Evolutionary conservation across 1,140 invertebrate species (phyloP), one percentile per base, ranked within the genome.

Genomic region (Heliconius nattereri): DNA sequence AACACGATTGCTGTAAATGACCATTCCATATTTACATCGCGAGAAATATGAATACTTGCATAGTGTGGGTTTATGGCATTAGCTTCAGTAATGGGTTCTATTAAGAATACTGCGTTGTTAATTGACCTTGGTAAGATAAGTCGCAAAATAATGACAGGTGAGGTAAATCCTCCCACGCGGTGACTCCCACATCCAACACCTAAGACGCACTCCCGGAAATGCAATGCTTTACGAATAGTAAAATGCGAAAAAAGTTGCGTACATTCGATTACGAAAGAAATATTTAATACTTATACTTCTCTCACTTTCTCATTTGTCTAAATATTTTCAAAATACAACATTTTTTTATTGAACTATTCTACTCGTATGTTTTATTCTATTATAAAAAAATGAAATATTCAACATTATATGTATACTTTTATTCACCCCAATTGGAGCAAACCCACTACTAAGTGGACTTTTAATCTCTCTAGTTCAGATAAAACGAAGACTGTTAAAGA

Each of bases 141-240:
- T 73, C 76, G 80, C 49, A 81, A 79, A 76, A 81, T 79, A 77
- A 78, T 78, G 35, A 78, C 29, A 60, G 19, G 37, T 78, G 78
- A 81, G 52, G 80, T 81, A 83, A 83, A 81, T 70, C 75, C 52
- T 32, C 73, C 80, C 23, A 73, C 78, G 35, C 81, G 60, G 60
- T 8, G 60, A 66, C 60, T 26, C 60, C 60, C 23, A 66, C 60
- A 29, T 1, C 23, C 5, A 2, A 29, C 26, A 66, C 26, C 60
- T 60, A 26, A 29, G 20, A 71, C 20, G 45, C 60, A 71, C 76
- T 71, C 75, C 23, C 57, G 79, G 82, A 81, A 83, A 32, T 81
- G 80, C 82, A 75, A 57, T 60, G 8, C 20, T 20, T 52, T 20
- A 52, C 49, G n/a, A 57, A 57, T 57, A 23, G 23, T 23, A 57